These are phyloP conservation scores for Urechis unicinctus DNA, from an alignment of 2,888 invertebrate species.

Conservation along the genomic window DNA sequence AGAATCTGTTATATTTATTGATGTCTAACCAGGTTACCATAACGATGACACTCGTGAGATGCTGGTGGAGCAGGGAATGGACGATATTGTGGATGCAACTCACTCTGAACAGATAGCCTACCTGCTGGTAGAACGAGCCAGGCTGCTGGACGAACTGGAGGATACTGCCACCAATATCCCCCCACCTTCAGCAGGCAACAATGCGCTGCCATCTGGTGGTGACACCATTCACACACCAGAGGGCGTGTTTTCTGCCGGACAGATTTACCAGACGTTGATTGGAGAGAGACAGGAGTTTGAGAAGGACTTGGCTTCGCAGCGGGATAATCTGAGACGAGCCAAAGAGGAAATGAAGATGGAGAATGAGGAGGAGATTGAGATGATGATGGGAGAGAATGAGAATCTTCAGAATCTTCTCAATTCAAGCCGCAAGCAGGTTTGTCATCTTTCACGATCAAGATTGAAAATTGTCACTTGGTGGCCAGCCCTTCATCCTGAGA, in stretches of 20 bases:
- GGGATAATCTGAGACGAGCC: background rate
- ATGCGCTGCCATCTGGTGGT: background rate
- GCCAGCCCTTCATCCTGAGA: no score
- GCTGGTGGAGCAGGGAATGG: constrained; percentile 49
- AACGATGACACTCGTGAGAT: constrained; percentile 41
- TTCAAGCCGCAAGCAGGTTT: no score
- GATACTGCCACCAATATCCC: constrained; percentile 30
- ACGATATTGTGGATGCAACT: constrained; percentile 46
- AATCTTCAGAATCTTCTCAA: background rate
- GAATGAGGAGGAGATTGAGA: background rate
- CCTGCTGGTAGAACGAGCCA: constrained; percentile 51
- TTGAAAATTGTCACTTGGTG: no score
- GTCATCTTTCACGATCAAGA: no score
- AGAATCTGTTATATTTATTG: background rate
- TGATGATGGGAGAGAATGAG: background rate
- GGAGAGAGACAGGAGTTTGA: background rate
- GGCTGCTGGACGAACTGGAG: constrained; percentile 52
- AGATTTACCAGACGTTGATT: background rate
- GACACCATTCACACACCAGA: constrained; percentile 12
- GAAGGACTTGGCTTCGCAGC: background rate
- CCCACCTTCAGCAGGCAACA: background rate
- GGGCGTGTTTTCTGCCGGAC: constrained; percentile 11
- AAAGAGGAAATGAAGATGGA: background rate
- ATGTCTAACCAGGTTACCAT: constrained; percentile 5
- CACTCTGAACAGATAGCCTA: constrained; percentile 53